phyloP scores from a whole-genome alignment of 2,888 invertebrate species.

The Tanytarsus gracilentus region DNA sequence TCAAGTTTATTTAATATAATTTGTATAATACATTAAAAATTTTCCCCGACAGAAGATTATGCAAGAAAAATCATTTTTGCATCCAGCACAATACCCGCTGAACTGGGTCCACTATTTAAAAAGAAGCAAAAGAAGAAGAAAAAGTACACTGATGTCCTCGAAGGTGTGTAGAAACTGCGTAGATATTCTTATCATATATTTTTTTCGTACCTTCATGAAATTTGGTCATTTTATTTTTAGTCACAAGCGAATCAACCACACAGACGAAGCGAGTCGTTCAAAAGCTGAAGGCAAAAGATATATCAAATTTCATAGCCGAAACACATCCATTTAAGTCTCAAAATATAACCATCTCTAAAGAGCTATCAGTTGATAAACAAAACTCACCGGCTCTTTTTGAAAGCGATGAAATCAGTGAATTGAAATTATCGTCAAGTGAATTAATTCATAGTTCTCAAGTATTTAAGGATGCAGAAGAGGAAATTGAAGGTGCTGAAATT shows the following conservation, averaged over 20 bases:
- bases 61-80: no score
- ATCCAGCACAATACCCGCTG: no score
- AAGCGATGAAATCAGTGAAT: background rate
- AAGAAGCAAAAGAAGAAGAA: conserved; percentile 47
- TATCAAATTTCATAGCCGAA: conserved; percentile 55
- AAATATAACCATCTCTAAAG: background rate
- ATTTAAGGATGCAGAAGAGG: conserved; percentile 38
- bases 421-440: conserved; percentile 31
- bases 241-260: conserved; percentile 52
- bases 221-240: conserved; percentile 42
- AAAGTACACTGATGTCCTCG: conserved; percentile 58
- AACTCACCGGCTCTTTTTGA: conserved; percentile 3
- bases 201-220: conserved; percentile 8
- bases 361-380: background rate
- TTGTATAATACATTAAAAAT: no score
- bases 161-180: conserved; percentile 46
- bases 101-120: conserved; percentile 37
- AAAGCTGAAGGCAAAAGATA: conserved; percentile 56
- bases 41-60: no score
- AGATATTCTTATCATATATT: background rate
- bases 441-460: conserved; percentile 39
- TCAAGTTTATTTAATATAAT: background rate
- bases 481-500: conserved; percentile 33
- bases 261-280: conserved; percentile 59
- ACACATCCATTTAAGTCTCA: conserved; percentile 22